Evolutionary conservation across 2,113 vertebrate species (phyloP).

Genomic region (mouse (Mus musculus)): DNA sequence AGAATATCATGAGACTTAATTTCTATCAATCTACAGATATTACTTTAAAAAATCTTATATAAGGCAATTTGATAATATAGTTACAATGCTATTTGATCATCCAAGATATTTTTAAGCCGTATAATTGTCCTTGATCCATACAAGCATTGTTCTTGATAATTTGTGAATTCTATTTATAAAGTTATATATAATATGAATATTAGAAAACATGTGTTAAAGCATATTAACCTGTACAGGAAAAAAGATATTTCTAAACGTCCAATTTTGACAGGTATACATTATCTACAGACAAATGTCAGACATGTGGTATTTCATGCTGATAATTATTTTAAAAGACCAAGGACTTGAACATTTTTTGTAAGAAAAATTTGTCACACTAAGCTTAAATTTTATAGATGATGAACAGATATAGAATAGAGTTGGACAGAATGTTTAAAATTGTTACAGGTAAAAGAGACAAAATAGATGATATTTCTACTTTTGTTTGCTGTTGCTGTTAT

Average conservation of each 20-base stretch:
- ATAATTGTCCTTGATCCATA: slow-evolving; percentile 34
- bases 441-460: background rate
- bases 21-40: background rate
- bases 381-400: slow-evolving; percentile 37
- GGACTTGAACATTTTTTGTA: slow-evolving; percentile 53
- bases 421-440: background rate
- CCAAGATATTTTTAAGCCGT: background rate
- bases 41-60: background rate
- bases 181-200: slow-evolving; percentile 5
- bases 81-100: slow-evolving; percentile 15
- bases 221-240: slow-evolving; percentile 50
- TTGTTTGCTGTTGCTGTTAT: background rate
- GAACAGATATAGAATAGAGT: background rate
- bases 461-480: background rate
- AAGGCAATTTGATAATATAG: slow-evolving; percentile 13
- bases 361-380: slow-evolving; percentile 54
- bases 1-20: background rate
- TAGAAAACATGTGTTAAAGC: slow-evolving; percentile 47
- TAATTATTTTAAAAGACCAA: slow-evolving; percentile 67
- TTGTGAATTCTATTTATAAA: slow-evolving; percentile 55
- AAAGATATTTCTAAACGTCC: slow-evolving; percentile 47
- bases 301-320: slow-evolving; percentile 49
- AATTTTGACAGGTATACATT: slow-evolving; percentile 49
- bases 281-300: slow-evolving; percentile 50
- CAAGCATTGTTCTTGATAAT: slow-evolving; percentile 57